Conservation (phyloP, 2,797 vertebrate genomes). For the Hylomyscus alleni region DNA sequence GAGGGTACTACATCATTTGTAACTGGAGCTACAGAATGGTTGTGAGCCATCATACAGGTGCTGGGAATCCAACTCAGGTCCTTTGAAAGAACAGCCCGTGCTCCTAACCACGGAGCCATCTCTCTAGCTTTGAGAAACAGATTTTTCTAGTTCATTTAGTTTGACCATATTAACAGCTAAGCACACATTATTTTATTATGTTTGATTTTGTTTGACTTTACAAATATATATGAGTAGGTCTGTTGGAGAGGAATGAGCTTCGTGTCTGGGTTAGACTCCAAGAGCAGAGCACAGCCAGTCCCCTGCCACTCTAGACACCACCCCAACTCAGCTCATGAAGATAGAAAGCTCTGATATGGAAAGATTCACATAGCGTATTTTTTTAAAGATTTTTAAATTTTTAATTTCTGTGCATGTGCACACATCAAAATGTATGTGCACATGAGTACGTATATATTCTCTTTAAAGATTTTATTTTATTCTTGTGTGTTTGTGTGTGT, state of each 20-base stretch:
- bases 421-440: background rate
- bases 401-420: background rate
- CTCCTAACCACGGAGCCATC: background rate
- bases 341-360: background rate
- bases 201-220: constrained; percentile 22
- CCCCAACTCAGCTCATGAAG: background rate
- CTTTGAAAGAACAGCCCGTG: background rate
- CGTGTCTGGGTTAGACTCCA: background rate
- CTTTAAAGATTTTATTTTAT: background rate
- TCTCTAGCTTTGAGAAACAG: background rate
- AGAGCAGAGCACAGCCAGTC: background rate
- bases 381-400: too few relatives aligned
- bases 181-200: background rate
- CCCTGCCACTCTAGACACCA: background rate
- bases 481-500: too few relatives aligned
- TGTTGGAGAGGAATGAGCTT: background rate
- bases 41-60: background rate
- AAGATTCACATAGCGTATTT: background rate
- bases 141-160: constrained; percentile 8
- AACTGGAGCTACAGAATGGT: background rate
- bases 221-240: background rate
- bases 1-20: background rate
- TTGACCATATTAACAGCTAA: constrained; percentile 19
- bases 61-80: background rate
- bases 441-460: background rate